Evolutionary conservation across 2,113 vertebrate species (phyloP).

Genomic region (Callithrix jacchus): DNA sequence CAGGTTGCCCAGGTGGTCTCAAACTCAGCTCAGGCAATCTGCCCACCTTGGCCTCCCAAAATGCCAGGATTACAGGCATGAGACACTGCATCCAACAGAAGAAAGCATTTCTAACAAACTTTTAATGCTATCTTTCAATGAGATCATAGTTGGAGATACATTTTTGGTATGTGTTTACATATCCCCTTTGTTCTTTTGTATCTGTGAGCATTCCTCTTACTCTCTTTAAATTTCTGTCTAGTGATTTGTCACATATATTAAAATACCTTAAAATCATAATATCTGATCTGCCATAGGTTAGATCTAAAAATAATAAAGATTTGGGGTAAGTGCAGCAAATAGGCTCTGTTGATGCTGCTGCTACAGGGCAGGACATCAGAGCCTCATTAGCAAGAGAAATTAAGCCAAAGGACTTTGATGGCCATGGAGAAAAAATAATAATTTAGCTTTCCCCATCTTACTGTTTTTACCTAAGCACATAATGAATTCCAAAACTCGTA

Average conservation of each 20-base stretch:
- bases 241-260: neutral
- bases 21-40: no score
- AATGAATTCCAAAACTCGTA: neutral
- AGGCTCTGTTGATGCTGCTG: neutral
- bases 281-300: neutral
- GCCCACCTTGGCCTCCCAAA: no score
- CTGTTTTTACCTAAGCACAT: neutral
- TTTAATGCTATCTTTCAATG: neutral
- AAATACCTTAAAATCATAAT: constrained; percentile 11
- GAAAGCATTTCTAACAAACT: neutral
- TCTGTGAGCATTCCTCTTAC: neutral
- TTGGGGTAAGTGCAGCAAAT: neutral
- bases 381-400: neutral
- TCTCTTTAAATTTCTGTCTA: constrained; percentile 3
- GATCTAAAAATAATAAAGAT: neutral
- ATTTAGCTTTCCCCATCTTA: neutral
- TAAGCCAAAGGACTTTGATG: neutral
- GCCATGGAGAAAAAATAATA: neutral
- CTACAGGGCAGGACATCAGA: neutral
- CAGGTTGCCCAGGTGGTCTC: no score
- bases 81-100: neutral
- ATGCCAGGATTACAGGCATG: no score
- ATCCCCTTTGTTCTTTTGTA: neutral
- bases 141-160: neutral
- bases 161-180: neutral